Evolutionary conservation across 2,113 vertebrate species (phyloP).

Genomic region (Scytalopus superciliaris): DNA sequence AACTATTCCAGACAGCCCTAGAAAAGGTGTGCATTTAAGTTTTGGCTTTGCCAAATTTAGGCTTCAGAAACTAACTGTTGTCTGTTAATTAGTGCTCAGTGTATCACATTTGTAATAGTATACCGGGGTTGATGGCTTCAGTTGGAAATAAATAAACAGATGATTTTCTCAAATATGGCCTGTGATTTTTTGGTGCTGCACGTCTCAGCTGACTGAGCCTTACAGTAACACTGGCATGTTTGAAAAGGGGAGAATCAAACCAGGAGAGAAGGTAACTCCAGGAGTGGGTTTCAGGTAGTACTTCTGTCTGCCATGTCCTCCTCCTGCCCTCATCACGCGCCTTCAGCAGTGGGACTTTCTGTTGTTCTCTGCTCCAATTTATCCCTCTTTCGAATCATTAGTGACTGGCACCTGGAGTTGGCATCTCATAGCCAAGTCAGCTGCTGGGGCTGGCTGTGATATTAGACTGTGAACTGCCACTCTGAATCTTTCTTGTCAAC

Average conservation of each 20-base stretch:
- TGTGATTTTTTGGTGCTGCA: neutral
- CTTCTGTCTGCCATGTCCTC: neutral
- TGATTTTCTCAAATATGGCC: neutral
- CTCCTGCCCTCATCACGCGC: neutral
- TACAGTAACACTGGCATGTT: neutral
- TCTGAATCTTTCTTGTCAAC: neutral
- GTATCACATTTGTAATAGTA: neutral
- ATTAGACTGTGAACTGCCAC: neutral
- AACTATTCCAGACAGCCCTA: neutral
- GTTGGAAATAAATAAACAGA: neutral
- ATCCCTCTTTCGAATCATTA: neutral
- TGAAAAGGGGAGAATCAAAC: neutral
- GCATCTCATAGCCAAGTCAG: neutral
- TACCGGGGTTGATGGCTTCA: neutral
- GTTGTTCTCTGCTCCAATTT: rapidly evolving
- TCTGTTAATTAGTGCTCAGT: neutral
- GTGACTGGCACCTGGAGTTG: neutral
- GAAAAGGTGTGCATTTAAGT: neutral
- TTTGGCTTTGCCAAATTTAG: neutral
- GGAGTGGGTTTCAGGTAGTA: neutral
- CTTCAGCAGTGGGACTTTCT: neutral
- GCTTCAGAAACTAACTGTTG: neutral
- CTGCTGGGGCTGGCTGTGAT: neutral
- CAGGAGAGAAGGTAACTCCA: neutral
- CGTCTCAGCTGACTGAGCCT: neutral